Evolutionary conservation across 2,888 invertebrate species (phyloP).

Genomic region (Sthenelais limicola): DNA sequence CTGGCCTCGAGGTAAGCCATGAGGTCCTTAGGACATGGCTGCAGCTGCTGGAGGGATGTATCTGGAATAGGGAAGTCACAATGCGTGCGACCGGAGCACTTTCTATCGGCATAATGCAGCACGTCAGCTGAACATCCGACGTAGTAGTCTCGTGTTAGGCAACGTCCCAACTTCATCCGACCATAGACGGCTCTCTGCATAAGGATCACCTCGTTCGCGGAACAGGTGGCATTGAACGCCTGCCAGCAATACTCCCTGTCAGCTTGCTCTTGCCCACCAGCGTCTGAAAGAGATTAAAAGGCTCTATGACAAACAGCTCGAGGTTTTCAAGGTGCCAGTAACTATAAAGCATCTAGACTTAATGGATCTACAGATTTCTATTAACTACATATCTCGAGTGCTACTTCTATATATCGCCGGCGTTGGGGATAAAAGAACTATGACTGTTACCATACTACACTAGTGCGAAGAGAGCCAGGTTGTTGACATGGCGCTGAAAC

Average conservation of each 20-base stretch:
- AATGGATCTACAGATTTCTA: too few species aligned
- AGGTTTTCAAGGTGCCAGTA: too few species aligned
- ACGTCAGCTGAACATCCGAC: conserved; percentile 49
- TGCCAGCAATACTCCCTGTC: conserved; percentile 55
- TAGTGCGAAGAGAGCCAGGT: too few species aligned
- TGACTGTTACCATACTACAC: too few species aligned
- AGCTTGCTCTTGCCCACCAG: too few species aligned
- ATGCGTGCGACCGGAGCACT: conserved; percentile 45
- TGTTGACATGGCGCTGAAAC: too few species aligned
- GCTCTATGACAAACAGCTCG: too few species aligned
- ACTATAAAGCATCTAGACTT: too few species aligned
- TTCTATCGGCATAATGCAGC: conserved; percentile 43
- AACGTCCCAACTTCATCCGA: conserved; percentile 46
- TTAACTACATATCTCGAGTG: too few species aligned
- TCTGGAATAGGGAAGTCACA: conserved; percentile 46
- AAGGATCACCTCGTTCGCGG: conserved; percentile 45
- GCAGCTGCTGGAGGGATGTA: conserved; percentile 44
- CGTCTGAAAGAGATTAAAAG: too few species aligned
- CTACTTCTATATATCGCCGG: too few species aligned
- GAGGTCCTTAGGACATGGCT: conserved; percentile 49
- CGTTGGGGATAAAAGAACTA: too few species aligned
- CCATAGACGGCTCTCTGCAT: conserved; percentile 48
- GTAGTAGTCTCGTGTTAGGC: conserved; percentile 45
- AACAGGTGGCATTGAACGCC: conserved; percentile 47
- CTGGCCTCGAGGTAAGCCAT: conserved; percentile 48